These are phyloP conservation scores for Pseudomyrmex sp. DNA, from an alignment of 1,140 invertebrate species.

Conservation along the genomic window DNA sequence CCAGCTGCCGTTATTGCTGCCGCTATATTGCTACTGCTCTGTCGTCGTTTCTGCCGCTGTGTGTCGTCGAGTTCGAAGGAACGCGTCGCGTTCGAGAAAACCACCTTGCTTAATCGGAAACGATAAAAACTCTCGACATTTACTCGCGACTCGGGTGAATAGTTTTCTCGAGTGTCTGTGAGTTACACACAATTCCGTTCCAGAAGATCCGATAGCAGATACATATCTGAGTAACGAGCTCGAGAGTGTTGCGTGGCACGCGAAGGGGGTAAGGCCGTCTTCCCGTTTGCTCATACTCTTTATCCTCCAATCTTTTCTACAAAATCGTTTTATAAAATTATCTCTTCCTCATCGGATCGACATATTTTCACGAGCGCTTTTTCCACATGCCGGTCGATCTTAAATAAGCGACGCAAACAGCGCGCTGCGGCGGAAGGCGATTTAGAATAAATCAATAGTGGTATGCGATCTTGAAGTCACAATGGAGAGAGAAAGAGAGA, in stretches of 20 bases:
- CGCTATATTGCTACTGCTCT: background rate
- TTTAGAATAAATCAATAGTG: constrained; percentile 72
- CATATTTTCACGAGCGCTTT: constrained; percentile 18
- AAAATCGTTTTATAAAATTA: constrained; percentile 15
- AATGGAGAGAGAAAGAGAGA: constrained; percentile 49
- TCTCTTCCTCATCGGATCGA: background rate
- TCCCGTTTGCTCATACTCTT: background rate
- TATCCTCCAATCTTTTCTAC: background rate
- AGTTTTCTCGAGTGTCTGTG: constrained; percentile 2
- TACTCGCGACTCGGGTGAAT: background rate
- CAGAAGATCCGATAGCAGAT: constrained; percentile 29
- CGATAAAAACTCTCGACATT: background rate
- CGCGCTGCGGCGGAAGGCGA: constrained; percentile 48
- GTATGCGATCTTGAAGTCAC: constrained; percentile 72
- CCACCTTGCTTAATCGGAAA: background rate
- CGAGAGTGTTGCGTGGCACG: constrained; percentile 22
- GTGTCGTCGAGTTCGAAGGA: constrained; percentile 1
- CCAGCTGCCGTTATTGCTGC: constrained; percentile 21
- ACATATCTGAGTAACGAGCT: constrained; percentile 35
- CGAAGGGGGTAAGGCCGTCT: background rate
- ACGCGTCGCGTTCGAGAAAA: background rate
- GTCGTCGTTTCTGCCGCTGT: constrained; percentile 16
- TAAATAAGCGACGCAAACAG: constrained; percentile 37
- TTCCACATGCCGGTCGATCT: constrained; percentile 38
- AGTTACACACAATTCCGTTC: background rate